Conservation (phyloP, 2,797 vertebrate species). For the Sebastes goodei region DNA sequence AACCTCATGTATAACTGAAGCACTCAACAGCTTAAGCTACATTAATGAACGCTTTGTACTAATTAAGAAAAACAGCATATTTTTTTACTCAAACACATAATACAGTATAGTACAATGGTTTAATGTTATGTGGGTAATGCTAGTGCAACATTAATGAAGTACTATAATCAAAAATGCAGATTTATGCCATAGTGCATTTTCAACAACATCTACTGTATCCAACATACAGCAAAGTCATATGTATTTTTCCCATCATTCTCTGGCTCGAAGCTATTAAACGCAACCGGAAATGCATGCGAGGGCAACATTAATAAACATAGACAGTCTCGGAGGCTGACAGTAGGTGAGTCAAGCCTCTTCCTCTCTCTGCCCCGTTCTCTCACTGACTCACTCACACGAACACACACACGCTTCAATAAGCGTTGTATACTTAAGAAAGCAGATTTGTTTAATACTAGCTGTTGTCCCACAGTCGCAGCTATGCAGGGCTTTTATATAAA, state of each 20-base stretch:
- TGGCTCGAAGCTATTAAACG: not conserved
- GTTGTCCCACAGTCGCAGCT: conserved; percentile 30
- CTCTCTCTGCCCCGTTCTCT: not conserved
- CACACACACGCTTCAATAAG: conserved; percentile 27
- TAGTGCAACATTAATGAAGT: not conserved
- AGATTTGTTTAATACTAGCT: conserved; percentile 46
- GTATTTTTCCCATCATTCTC: not conserved
- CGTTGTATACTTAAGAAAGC: conserved; percentile 32
- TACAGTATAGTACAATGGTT: too few species aligned
- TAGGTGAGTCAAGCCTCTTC: conserved; percentile 14
- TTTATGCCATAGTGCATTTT: not conserved
- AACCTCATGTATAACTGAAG: not conserved
- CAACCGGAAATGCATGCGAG: not conserved
- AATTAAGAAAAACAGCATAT: not conserved
- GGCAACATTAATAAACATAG: not conserved
- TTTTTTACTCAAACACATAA: not conserved
- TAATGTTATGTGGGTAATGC: not conserved
- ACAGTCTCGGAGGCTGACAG: not conserved
- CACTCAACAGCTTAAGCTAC: not conserved
- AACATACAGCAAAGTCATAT: not conserved
- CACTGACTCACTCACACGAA: not conserved
- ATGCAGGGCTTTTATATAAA: conserved; percentile 34
- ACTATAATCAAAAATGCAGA: not conserved
- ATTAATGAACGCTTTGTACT: not conserved
- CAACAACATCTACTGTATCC: not conserved